phyloP scores from a whole-genome alignment of 2,888 invertebrate species.

The Synanthedon formicaeformis region DNA sequence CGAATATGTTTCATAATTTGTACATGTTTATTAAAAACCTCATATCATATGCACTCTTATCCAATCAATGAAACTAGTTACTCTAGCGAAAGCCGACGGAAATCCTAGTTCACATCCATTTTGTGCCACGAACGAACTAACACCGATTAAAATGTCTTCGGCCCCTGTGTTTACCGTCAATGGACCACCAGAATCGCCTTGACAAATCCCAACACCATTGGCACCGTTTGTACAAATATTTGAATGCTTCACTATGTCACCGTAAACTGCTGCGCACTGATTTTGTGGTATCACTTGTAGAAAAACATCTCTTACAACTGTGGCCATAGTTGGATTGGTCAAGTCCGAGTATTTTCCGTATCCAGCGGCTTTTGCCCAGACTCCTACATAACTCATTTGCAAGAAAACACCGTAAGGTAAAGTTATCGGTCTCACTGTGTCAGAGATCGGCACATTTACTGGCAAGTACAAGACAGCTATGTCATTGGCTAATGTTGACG shows the following conservation, averaged over 20 bases:
- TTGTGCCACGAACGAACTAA: conserved; percentile 47
- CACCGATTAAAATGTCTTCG: conserved; percentile 34
- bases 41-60: conserved; percentile 25
- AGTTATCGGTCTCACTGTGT: conserved; percentile 27
- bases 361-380: conserved; percentile 34
- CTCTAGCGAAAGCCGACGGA: conserved; percentile 45
- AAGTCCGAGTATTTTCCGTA: conserved; percentile 46
- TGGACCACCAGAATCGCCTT: conserved; percentile 51
- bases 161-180: conserved; percentile 26
- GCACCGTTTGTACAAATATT: conserved; percentile 46
- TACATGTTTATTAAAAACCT: background rate
- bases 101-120: conserved; percentile 42
- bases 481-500: conserved; percentile 41
- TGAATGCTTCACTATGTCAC: conserved; percentile 28
- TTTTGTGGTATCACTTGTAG: conserved; percentile 31
- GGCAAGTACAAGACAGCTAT: conserved; percentile 42
- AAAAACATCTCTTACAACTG: conserved; percentile 35
- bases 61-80: conserved; percentile 36
- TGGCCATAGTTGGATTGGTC: conserved; percentile 28
- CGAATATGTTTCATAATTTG: background rate
- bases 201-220: conserved; percentile 48
- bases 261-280: conserved; percentile 29
- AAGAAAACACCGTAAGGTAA: conserved; percentile 26
- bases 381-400: conserved; percentile 23
- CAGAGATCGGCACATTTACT: conserved; percentile 20